These are phyloP conservation scores for Orientallactaga sibirica DNA, from an alignment of 2,797 vertebrate genomes.

Conservation along the genomic window DNA sequence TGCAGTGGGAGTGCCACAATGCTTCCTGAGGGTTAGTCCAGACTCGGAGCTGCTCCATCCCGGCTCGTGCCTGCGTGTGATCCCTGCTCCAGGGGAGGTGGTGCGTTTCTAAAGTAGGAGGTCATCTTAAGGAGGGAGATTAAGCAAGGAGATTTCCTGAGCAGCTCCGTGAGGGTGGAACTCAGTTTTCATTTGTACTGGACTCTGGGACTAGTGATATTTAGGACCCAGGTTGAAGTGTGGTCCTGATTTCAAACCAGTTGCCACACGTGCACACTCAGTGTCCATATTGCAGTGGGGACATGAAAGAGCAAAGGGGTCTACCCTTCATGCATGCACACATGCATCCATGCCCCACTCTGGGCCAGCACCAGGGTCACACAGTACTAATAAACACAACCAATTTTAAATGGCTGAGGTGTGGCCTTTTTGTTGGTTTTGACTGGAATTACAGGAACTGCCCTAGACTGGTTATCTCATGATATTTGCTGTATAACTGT, in stretches of 20 bases:
- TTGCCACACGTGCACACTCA: background rate
- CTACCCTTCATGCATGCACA: fast-evolving
- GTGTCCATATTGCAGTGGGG: fast-evolving
- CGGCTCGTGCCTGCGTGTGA: fast-evolving
- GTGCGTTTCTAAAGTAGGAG: fast-evolving
- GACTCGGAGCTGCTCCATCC: no score
- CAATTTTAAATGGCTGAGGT: no score
- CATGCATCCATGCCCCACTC: no score
- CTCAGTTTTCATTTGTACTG: no score
- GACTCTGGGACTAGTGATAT: background rate
- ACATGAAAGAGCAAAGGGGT: background rate
- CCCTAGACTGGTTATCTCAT: background rate
- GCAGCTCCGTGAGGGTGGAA: fast-evolving
- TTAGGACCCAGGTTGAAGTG: no score
- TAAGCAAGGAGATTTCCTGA: background rate
- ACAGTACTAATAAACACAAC: fast-evolving
- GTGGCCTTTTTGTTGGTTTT: background rate
- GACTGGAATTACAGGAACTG: background rate
- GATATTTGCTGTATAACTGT: no score
- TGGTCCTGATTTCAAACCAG: background rate
- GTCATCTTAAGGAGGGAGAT: background rate
- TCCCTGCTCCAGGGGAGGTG: no score
- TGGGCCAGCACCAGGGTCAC: no score
- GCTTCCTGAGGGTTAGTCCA: no score
- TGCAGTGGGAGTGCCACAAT: fast-evolving